Conservation (phyloP, 2,797 vertebrate species). For the Pangasius mekongensis region DNA sequence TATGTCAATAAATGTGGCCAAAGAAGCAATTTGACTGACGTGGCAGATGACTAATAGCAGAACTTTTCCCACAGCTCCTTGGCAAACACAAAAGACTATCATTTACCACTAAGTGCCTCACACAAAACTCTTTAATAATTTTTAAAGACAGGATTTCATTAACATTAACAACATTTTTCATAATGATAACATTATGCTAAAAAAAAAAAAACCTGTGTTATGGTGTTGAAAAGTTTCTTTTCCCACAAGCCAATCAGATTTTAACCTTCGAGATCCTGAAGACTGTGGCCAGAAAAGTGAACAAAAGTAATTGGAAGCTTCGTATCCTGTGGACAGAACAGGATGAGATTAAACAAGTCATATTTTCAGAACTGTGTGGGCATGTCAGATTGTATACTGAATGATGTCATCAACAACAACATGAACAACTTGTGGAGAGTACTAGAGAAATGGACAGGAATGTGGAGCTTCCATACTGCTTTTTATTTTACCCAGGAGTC, state of each 20-base stretch:
- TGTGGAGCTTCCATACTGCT: not conserved
- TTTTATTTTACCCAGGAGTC: not conserved
- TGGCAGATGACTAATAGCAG: not conserved
- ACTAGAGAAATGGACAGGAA: not conserved
- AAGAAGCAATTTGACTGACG: conserved; percentile 14
- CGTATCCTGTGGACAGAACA: not conserved
- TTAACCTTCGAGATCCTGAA: not conserved
- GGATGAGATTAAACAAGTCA: not conserved
- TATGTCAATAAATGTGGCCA: not conserved
- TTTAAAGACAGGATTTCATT: not conserved
- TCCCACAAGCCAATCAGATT: not conserved
- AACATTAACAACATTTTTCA: not conserved
- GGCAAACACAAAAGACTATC: not conserved
- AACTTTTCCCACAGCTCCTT: not conserved
- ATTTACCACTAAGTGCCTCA: not conserved
- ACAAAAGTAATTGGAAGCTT: not conserved
- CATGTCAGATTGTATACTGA: not conserved
- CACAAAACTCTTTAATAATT: not conserved
- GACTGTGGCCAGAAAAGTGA: not conserved
- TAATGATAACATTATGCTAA: not conserved
- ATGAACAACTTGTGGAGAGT: not conserved
- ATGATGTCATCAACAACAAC: not conserved
- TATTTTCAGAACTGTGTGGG: not conserved
- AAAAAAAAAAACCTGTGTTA: not conserved
- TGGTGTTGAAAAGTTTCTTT: not conserved